Conservation (phyloP, 2,888 invertebrate genomes). For the Julus scandinavius region DNA sequence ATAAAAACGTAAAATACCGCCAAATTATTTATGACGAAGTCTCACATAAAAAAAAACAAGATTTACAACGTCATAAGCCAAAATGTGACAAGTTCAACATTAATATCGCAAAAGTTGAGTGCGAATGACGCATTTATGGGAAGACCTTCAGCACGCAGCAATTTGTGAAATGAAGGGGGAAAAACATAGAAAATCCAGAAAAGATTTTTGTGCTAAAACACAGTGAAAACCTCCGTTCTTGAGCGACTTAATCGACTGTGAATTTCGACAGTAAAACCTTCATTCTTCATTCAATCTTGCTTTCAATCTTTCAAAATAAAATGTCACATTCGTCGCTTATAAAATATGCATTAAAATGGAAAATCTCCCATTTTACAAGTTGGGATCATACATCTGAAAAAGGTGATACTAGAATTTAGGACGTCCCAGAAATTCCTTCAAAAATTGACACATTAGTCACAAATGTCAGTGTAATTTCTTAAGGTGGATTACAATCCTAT, state of each 20-base stretch:
- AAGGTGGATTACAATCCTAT: no score
- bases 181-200: not conserved
- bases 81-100: not conserved
- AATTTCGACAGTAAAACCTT: no score
- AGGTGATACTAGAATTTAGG: no score
- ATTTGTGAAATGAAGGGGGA: not conserved
- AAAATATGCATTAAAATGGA: not conserved
- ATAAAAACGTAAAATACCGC: no score
- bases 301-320: not conserved
- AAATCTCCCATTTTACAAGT: no score
- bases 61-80: not conserved
- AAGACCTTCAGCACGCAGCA: not conserved
- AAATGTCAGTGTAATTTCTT: no score
- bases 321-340: not conserved
- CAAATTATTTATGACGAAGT: not conserved
- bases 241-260: not conserved
- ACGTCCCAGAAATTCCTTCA: no score
- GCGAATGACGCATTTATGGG: not conserved
- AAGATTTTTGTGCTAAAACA: not conserved
- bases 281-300: not conserved
- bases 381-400: no score
- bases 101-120: not conserved
- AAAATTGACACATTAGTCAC: no score
- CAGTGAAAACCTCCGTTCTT: not conserved
- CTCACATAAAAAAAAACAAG: not conserved